A percentile compares a stretch with the other conserved stretches of the same genome.
Conservation (phyloP, 1,140 invertebrate genomes). For the Lepidurus couesii region DNA sequence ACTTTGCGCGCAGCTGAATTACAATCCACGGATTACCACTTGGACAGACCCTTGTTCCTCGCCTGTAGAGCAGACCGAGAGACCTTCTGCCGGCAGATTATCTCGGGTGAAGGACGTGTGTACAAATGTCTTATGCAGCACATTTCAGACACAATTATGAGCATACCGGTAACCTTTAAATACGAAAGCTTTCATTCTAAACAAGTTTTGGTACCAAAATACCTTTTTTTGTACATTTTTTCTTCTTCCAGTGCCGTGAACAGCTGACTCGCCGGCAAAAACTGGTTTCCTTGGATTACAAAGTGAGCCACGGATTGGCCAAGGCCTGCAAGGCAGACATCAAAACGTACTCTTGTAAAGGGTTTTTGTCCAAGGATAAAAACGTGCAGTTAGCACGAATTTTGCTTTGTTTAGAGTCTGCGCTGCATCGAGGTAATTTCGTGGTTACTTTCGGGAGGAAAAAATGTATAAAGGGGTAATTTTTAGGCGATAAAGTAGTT, state of each 20-base stretch:
- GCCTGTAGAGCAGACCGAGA: conserved; percentile 81
- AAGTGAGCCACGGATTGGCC: conserved; percentile 78
- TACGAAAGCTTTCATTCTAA: conserved; percentile 25
- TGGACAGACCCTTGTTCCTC: conserved; percentile 82
- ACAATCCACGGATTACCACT: conserved; percentile 83
- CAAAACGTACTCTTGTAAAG: conserved; percentile 65
- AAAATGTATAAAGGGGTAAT: too few relatives aligned
- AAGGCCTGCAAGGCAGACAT: conserved; percentile 88
- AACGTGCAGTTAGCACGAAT: conserved; percentile 82
- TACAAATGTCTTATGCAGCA: conserved; percentile 89
- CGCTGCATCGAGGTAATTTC: conserved; percentile 57
- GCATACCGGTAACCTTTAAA: conserved; percentile 45
- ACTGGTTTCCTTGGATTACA: conserved; percentile 84
- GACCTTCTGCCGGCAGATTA: conserved; percentile 50
- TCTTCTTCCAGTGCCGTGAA: conserved; percentile 60
- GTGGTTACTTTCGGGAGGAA: background rate
- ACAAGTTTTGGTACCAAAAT: too few relatives aligned
- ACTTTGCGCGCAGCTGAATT: conserved; percentile 79
- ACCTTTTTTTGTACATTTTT: too few relatives aligned
- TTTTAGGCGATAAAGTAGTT: conserved; percentile 55
- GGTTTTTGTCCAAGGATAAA: conserved; percentile 63
- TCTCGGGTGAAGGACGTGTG: conserved; percentile 62
- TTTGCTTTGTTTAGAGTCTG: conserved; percentile 84
- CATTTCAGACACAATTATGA: conserved; percentile 65
- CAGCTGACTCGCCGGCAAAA: conserved; percentile 78